Conservation (phyloP, 2,113 vertebrate genomes). For the Amphiprion percula region DNA sequence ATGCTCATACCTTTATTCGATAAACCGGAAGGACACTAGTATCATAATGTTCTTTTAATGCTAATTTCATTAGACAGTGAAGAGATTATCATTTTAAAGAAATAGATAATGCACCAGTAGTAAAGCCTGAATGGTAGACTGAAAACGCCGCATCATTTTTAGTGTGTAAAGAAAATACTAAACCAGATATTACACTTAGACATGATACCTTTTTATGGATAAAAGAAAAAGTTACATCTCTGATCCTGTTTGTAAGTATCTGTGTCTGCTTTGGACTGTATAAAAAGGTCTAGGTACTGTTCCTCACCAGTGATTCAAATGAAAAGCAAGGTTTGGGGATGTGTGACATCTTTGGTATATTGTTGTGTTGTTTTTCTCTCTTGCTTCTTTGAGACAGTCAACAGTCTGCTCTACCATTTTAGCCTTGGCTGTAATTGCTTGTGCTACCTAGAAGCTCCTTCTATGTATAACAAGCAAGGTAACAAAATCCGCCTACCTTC, state of each 20-base stretch:
- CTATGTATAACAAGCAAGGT: too few relatives aligned
- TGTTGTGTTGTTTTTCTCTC: background rate
- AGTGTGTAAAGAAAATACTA: background rate
- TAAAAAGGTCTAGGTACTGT: too few relatives aligned
- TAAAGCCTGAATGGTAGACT: constrained; percentile 1
- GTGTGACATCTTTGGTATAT: background rate
- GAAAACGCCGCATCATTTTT: background rate
- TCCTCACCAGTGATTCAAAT: background rate
- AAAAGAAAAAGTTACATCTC: too few relatives aligned
- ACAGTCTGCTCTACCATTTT: background rate
- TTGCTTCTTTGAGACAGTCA: background rate
- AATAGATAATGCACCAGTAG: constrained; percentile 3
- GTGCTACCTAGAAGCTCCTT: background rate
- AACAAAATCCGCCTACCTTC: background rate
- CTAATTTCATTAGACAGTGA: constrained; percentile 57
- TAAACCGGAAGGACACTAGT: constrained; percentile 52
- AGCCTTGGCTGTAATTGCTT: background rate
- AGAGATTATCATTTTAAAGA: constrained; percentile 39
- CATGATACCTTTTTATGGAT: too few relatives aligned
- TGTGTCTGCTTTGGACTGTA: background rate
- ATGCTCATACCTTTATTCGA: constrained; percentile 60
- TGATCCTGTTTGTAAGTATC: background rate
- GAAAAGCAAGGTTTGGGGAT: background rate
- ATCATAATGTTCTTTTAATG: constrained; percentile 55
- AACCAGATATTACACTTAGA: background rate